Base-by-base conservation (phyloP, 2,888 invertebrate genomes). In the Nebria salina region DNA sequence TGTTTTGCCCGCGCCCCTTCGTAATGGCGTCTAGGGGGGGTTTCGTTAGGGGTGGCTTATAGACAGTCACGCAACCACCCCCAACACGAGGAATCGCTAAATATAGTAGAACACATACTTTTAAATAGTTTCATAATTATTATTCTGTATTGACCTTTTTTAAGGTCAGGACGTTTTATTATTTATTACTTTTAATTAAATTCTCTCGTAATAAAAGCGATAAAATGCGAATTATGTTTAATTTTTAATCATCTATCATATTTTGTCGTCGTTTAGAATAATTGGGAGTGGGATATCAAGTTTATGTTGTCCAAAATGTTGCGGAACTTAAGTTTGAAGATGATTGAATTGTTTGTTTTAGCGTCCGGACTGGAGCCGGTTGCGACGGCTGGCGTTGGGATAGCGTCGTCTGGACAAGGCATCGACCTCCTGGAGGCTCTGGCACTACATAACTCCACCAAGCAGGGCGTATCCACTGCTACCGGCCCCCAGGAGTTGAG, bases 341-440 rank as follows among this genome's bases (percentile, higher is more conserved):
- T 54, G 43, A 41, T 41, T 43, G 68, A 73, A 65, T 75, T 82
- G 82, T 82, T 82, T 88, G 87, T 92, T 91, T 41, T 91, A 93
- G 93, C 92, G 90, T 92, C 88, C 86, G 89, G 88, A 87, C 87
- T 88, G 86, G 89, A 89, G 87, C 89, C 92, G 89, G 91, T 91
- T 90, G 87, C 84, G 87, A 84, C 84, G 88, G 84, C 86, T 87
- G 85, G 84, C 85, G 84, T 82, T 84, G 85, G 81, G 85, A 13
- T 54, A 54, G 85, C 79, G 85, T 83, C 82, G 83, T 86, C 83
- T 83, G 86, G 84, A 87, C 89, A 85, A 89, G 90, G 91, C 86
- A 93, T 95, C 91, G 95, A 95, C 90, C 91, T 95, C 89, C 91
- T 95, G 90, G 94, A 93, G 90, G 94, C 94, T 88, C 91, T 95